Conservation (phyloP, 2,888 invertebrate genomes). For the Incurvaria masculella region DNA sequence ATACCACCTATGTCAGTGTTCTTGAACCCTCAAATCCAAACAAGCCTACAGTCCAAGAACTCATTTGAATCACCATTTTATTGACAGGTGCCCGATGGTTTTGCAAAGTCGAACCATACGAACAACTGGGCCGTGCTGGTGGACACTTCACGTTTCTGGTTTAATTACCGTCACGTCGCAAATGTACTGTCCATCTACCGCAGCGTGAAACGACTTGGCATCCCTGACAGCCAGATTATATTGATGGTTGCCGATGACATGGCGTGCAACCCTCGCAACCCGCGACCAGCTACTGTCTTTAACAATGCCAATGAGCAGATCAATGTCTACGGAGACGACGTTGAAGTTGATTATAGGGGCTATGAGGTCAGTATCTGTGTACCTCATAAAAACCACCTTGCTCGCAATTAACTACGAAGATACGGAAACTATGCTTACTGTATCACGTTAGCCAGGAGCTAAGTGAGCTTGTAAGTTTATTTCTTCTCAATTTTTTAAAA, state of each 20-base stretch:
- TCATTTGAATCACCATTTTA: too few relatives aligned
- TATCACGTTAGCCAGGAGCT: too few relatives aligned
- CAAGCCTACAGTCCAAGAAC: too few relatives aligned
- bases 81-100: conserved; percentile 49
- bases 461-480: too few relatives aligned
- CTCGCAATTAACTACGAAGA: too few relatives aligned
- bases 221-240: conserved; percentile 98
- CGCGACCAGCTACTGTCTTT: conserved; percentile 95
- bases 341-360: conserved; percentile 97
- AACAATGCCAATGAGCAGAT: conserved; percentile 98
- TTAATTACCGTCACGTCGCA: conserved; percentile 99
- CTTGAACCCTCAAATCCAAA: too few relatives aligned
- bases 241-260: conserved; percentile 99
- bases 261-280: conserved; percentile 98
- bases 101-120: conserved; percentile 74
- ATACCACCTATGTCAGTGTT: too few relatives aligned
- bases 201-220: conserved; percentile 97
- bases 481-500: too few relatives aligned
- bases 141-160: conserved; percentile 99
- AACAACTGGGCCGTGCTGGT: conserved; percentile 99
- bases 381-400: too few relatives aligned
- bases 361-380: conserved; percentile 80
- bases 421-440: too few relatives aligned
- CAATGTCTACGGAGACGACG: conserved; percentile 99
- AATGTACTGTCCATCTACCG: conserved; percentile 98